Base-by-base conservation (phyloP, 2,888 invertebrate genomes). In the Gibbula magus region DNA sequence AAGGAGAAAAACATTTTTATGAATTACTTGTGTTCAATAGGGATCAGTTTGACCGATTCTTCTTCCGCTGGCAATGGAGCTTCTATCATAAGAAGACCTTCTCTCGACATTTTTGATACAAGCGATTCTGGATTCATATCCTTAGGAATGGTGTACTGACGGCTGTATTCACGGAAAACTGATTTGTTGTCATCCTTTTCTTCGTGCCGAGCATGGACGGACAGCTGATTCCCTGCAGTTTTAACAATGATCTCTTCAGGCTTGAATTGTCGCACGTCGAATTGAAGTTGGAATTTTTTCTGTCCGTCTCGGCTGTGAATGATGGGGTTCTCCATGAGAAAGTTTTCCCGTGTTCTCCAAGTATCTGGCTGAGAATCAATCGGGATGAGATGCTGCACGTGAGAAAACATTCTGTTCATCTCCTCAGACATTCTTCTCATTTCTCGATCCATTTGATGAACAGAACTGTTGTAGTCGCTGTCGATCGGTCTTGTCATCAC, bases 161-260 rank as follows among this genome's bases (percentile, higher is more conserved):
- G 95, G 94, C 98, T 98, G 95, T 99, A 99, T 94, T 99, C 99
- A 94, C 98, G 96, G 95, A 98, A 99, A 83, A 98, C 97, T 66
- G 97, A 97, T 94, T 98, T 97, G 92, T 97, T 97, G 94, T 98
- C 97, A 77, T 97, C 96, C 94, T 98, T 98, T 94, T 99, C 99
- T 94, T 99, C 98, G 94, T 99, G 99, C 94, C 98, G 98, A 83
- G 99, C 99, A 93, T 98, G 97, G 76, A 98, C 98, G 0, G 85
- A 85, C 8, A 99, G 95, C 95, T 98, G 97, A 94, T 98, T 98
- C 94, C 99, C 99, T 88, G 98, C 97, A 86, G 99, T 99, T 94
- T 98, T 99, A 86, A 99, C 98, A 92, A 98, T 97, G 92, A 99
- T 98, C 94, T 99, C 99, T 94, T 99, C 99, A 3, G 95, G 94